Conservation (phyloP, 64 coral and sea anemone genomes). For the Montipora efflorescens region DNA sequence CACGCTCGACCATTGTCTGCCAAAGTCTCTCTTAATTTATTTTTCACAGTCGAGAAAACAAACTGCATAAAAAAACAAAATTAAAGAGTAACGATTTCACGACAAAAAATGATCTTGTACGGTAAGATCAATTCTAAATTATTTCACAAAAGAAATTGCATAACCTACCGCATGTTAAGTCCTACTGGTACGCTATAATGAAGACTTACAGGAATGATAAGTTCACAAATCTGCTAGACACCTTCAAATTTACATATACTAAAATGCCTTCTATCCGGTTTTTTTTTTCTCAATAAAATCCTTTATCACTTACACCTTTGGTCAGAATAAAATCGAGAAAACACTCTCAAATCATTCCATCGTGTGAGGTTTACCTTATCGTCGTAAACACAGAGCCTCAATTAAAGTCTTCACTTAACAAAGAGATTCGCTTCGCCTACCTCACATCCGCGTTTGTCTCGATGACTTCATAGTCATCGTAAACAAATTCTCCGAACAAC, state of each 20-base stretch:
- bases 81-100: too few relatives aligned
- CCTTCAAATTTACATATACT: too few relatives aligned
- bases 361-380: background rate
- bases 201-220: background rate
- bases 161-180: background rate
- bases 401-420: background rate
- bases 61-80: background rate
- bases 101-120: background rate
- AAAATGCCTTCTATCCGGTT: background rate
- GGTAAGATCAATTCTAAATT: background rate
- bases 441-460: slow-evolving; percentile 82
- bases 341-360: background rate
- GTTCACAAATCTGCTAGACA: too few relatives aligned
- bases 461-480: slow-evolving; percentile 88
- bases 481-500: slow-evolving; percentile 77
- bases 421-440: slow-evolving; percentile 25
- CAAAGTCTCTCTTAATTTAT: background rate
- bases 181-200: background rate
- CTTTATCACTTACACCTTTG: background rate
- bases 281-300: too few relatives aligned
- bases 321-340: background rate
- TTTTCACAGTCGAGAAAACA: background rate
- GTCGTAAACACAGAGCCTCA: slow-evolving; percentile 10
- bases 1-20: background rate
- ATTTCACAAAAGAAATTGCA: background rate